phyloP scores from a whole-genome alignment of 2,888 invertebrate genomes.

The Operophtera brumata region DNA sequence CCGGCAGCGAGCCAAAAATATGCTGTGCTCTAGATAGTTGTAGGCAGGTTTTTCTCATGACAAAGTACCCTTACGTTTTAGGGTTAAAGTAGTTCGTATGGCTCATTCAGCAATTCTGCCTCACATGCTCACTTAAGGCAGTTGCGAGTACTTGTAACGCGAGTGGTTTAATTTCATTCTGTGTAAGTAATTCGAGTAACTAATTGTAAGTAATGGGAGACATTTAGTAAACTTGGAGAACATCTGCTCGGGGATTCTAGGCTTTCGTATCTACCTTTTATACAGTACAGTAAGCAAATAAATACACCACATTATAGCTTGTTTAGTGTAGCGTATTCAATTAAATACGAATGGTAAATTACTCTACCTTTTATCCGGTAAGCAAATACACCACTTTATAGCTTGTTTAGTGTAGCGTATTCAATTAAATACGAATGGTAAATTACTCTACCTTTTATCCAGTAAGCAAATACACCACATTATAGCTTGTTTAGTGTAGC shows the following conservation, averaged over 20 bases:
- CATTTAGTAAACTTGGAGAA: not conserved
- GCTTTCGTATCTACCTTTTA: not conserved
- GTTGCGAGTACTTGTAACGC: not conserved
- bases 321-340: not conserved
- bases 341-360: no score
- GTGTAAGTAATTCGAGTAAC: not conserved
- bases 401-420: no score
- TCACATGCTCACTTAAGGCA: constrained; percentile 1
- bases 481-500: no score
- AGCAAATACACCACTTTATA: no score
- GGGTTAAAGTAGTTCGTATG: not conserved
- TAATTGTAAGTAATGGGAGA: constrained; percentile 9
- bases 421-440: no score
- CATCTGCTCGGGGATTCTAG: not conserved
- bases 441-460: no score
- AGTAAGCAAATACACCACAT: no score
- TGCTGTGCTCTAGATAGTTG: constrained; percentile 30
- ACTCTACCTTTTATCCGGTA: no score
- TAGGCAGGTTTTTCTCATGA: constrained; percentile 28
- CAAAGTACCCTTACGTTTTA: constrained; percentile 18
- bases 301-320: not conserved
- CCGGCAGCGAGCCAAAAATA: constrained; percentile 31
- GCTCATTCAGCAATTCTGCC: not conserved
- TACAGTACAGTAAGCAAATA: no score
- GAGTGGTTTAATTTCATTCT: constrained; percentile 7